Percentiles rank a stretch among this genome's conserved stretches.
phyloP scores from a whole-genome alignment of 2,888 invertebrate genomes.

The Drosophila emarginata region DNA sequence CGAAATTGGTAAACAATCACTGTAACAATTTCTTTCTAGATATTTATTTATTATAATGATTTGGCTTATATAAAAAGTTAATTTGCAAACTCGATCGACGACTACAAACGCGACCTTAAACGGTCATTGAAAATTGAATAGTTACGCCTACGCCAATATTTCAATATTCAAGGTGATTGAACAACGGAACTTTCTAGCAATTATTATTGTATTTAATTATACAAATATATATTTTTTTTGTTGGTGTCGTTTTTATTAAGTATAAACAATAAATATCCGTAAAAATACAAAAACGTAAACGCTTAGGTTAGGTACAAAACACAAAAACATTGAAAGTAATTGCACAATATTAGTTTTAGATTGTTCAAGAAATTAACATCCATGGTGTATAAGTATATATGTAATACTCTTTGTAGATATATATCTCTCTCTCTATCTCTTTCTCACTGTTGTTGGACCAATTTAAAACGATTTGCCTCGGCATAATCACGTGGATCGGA shows the following conservation, averaged over 20 bases:
- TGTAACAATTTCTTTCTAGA: not conserved
- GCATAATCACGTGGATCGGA: slow-evolving; percentile 81
- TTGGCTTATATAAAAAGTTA: slow-evolving; percentile 11
- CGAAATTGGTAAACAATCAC: not conserved
- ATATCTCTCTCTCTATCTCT: too few relatives aligned
- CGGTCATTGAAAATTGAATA: slow-evolving; percentile 29
- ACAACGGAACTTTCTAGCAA: slow-evolving; percentile 38
- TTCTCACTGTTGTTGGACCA: slow-evolving; percentile 57
- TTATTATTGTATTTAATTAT: not conserved
- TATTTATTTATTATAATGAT: slow-evolving; percentile 15
- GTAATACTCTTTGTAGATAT: not conserved
- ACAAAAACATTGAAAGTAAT: slow-evolving; percentile 32
- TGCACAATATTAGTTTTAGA: slow-evolving; percentile 42
- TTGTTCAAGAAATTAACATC: slow-evolving; percentile 21
- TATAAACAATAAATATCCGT: slow-evolving; percentile 61
- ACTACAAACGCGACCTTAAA: slow-evolving; percentile 26
- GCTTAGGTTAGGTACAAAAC: slow-evolving; percentile 62
- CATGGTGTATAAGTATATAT: not conserved
- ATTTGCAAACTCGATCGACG: slow-evolving; percentile 38
- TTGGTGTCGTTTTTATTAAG: slow-evolving; percentile 50
- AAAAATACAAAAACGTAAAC: slow-evolving; percentile 51
- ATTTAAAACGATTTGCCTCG: slow-evolving; percentile 77
- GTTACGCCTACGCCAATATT: slow-evolving; percentile 40
- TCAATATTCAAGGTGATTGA: slow-evolving; percentile 19
- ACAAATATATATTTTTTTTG: too few relatives aligned